Evolutionary conservation across 1,140 invertebrate genomes (phyloP).

Genomic region (Amphibalanus amphitrite): DNA sequence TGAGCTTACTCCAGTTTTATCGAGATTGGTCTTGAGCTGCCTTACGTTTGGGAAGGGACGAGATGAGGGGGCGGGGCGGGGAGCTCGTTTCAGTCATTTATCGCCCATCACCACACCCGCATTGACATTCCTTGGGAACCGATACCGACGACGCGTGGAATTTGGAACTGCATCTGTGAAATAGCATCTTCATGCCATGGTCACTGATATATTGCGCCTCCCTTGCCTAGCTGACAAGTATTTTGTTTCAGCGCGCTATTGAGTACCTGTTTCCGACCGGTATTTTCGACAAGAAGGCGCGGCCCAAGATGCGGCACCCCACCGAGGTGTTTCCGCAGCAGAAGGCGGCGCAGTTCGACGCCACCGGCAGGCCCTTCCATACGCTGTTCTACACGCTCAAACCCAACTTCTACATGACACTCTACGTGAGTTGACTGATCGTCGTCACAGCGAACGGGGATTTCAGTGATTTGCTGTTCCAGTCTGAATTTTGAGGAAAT

Average conservation of each 20-base stretch:
- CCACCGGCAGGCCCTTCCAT: conserved; percentile 67
- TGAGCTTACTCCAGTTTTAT: too few relatives aligned
- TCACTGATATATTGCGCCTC: neutral
- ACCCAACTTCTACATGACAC: conserved; percentile 42
- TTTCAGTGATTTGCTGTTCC: too few relatives aligned
- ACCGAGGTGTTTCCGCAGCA: conserved; percentile 61
- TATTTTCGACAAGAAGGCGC: conserved; percentile 56
- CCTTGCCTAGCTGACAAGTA: conserved; percentile 12
- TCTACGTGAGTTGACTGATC: too few relatives aligned
- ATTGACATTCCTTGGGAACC: too few relatives aligned
- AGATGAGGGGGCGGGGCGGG: too few relatives aligned
- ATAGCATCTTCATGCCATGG: neutral
- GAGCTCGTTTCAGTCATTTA: too few relatives aligned
- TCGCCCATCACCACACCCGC: too few relatives aligned
- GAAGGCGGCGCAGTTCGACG: conserved; percentile 80
- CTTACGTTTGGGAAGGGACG: too few relatives aligned
- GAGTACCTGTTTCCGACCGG: conserved; percentile 83
- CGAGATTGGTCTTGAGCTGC: too few relatives aligned
- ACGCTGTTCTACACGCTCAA: conserved; percentile 74
- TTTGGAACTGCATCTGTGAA: neutral
- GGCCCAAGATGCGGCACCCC: conserved; percentile 72
- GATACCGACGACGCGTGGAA: neutral
- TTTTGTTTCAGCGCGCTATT: conserved; percentile 52
- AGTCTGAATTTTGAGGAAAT: too few relatives aligned
- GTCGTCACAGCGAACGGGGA: too few relatives aligned